Percentiles rank a stretch among this genome's conserved stretches.
These are phyloP conservation scores for Aphodius sticticus DNA, from an alignment of 2,888 invertebrate species.

Conservation along the genomic window DNA sequence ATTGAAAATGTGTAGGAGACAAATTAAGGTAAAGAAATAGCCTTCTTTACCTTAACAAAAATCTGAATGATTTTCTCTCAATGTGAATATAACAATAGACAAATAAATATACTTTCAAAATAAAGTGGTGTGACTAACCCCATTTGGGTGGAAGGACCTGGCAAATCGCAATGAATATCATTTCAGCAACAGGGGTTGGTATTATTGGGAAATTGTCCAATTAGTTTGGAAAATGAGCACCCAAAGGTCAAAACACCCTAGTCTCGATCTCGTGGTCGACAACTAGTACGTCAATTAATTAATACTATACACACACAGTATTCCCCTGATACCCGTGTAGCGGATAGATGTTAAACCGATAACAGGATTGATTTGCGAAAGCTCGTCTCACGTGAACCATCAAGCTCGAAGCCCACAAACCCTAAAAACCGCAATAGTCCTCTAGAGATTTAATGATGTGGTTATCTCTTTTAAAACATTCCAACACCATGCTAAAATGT, in stretches of 20 bases:
- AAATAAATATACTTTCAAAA: no score
- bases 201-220: background rate
- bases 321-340: background rate
- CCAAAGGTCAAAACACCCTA: background rate
- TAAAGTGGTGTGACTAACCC: no score
- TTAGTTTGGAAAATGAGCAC: background rate
- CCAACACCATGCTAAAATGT: no score
- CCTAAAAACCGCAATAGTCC: background rate
- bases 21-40: no score
- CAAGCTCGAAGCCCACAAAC: background rate
- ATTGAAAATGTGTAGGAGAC: no score
- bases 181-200: background rate
- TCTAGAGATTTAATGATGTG: no score
- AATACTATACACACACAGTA: background rate
- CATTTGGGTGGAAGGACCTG: no score
- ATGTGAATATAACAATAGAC: no score
- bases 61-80: no score
- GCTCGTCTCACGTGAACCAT: background rate
- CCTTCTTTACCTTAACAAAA: no score
- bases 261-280: background rate
- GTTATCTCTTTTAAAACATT: no score
- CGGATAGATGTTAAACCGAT: background rate
- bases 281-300: background rate
- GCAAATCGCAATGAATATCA: background rate
- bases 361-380: background rate